Evolutionary conservation across 2,113 vertebrate species (phyloP).

Genomic region (Chlorodrepanis virens): DNA sequence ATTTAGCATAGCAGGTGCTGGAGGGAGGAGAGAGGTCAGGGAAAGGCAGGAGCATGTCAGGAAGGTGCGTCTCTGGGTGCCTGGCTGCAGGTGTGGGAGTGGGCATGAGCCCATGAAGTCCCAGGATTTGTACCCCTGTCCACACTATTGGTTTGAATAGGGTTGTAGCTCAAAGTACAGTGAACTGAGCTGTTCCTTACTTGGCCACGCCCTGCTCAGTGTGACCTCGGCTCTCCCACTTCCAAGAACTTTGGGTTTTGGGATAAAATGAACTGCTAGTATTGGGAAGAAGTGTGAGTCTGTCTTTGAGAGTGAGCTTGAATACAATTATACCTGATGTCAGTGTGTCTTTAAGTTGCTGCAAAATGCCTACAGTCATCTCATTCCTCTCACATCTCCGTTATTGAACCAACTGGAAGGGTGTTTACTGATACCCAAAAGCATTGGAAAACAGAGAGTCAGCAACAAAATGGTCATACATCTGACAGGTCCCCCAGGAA

Average conservation of each 20-base stretch:
- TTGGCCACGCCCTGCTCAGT: rapidly evolving
- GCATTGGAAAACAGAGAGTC: not conserved
- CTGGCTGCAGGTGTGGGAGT: not conserved
- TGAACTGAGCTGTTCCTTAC: not conserved
- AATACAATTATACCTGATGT: not conserved
- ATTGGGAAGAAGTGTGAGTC: not conserved
- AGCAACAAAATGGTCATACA: not conserved
- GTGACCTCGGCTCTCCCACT: not conserved
- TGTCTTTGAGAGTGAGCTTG: not conserved
- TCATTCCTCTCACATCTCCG: not conserved
- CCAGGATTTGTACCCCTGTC: not conserved
- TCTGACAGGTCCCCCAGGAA: not conserved
- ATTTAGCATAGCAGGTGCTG: not conserved
- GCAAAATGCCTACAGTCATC: not conserved
- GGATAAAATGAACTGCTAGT: not conserved
- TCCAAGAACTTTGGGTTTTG: not conserved
- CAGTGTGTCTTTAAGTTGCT: not conserved
- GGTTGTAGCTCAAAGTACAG: not conserved
- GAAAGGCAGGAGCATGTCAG: not conserved
- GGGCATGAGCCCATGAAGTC: rapidly evolving
- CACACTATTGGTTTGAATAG: not conserved
- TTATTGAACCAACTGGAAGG: not conserved
- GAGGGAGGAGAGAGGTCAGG: not conserved
- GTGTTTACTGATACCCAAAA: not conserved
- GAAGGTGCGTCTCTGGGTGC: not conserved